These are phyloP conservation scores for Clepsis dumicolana DNA, from an alignment of 2,888 invertebrate species.

Conservation along the genomic window DNA sequence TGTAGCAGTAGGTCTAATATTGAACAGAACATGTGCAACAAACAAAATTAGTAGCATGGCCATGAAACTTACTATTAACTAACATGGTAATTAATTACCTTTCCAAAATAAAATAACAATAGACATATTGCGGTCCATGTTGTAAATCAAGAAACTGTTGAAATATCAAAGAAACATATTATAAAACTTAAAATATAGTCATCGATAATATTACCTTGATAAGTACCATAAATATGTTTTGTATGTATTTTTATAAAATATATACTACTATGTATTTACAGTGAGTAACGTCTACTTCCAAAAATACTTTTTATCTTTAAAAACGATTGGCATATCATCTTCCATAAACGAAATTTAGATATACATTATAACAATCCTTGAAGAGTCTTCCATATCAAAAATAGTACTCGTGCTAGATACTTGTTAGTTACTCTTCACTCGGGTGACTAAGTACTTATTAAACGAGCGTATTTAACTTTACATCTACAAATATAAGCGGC, in stretches of 20 bases:
- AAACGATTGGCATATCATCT: conserved; percentile 86
- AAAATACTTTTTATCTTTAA: conserved; percentile 69
- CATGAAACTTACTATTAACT: conserved; percentile 53
- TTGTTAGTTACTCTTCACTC: conserved; percentile 63
- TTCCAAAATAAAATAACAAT: conserved; percentile 44
- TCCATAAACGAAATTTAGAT: conserved; percentile 81
- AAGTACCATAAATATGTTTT: conserved; percentile 74
- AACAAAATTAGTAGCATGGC: conserved; percentile 33
- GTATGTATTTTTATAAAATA: conserved; percentile 86
- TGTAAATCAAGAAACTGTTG: conserved; percentile 67
- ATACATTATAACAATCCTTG: conserved; percentile 68
- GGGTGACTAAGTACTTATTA: conserved; percentile 64
- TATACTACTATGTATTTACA: conserved; percentile 82
- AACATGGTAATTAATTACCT: conserved; percentile 56
- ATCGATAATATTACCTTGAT: conserved; percentile 68
- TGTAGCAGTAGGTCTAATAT: conserved; percentile 68
- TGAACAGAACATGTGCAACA: conserved; percentile 24
- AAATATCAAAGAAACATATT: conserved; percentile 85
- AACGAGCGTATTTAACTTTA: conserved; percentile 52
- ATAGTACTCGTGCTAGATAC: conserved; percentile 78
- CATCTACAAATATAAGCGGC: conserved; percentile 39
- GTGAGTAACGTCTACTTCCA: conserved; percentile 79
- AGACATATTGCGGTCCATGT: conserved; percentile 70
- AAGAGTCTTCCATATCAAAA: conserved; percentile 86
- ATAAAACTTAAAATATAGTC: conserved; percentile 55